Percentiles rank a stretch among this genome's conserved stretches.
phyloP scores from a whole-genome alignment of 2,888 invertebrate species.

The Opisthograptis luteolata region DNA sequence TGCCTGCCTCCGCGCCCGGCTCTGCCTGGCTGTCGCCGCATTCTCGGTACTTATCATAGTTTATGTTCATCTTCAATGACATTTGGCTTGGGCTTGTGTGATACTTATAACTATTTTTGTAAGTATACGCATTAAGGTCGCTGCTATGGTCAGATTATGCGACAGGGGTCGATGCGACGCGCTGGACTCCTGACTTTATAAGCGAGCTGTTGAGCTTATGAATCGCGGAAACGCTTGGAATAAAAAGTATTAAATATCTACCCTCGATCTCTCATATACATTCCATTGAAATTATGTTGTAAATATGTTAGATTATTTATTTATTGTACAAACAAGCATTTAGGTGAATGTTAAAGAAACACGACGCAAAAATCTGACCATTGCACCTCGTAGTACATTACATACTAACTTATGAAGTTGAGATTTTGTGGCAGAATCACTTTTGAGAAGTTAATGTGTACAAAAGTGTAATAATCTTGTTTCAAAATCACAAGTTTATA shows the following conservation, averaged over 20 bases:
- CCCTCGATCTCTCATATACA: slow-evolving; percentile 47
- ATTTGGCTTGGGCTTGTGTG: slow-evolving; percentile 76
- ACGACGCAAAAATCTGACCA: slow-evolving; percentile 60
- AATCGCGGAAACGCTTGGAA: slow-evolving; percentile 2
- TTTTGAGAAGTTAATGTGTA: slow-evolving; percentile 30
- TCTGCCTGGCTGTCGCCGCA: slow-evolving; percentile 78
- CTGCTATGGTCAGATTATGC: slow-evolving; percentile 71
- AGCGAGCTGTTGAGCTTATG: slow-evolving; percentile 1
- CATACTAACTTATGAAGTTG: slow-evolving; percentile 52
- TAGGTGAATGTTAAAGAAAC: slow-evolving; percentile 8
- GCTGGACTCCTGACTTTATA: slow-evolving; percentile 22
- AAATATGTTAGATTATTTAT: slow-evolving; percentile 14
- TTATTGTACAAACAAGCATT: slow-evolving; percentile 35
- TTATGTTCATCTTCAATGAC: slow-evolving; percentile 80
- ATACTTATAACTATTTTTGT: slow-evolving; percentile 72
- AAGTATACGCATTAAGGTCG: slow-evolving; percentile 66
- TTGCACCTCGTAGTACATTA: slow-evolving; percentile 51
- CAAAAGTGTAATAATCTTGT: slow-evolving; percentile 20
- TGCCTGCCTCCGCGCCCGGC: slow-evolving; percentile 68
- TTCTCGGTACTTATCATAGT: slow-evolving; percentile 78
- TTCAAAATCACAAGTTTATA: slow-evolving; percentile 42
- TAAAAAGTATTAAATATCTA: slow-evolving; percentile 15
- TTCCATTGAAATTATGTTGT: slow-evolving; percentile 42
- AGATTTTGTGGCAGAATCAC: slow-evolving; percentile 49
- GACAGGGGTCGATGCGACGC: slow-evolving; percentile 14